These are phyloP conservation scores for Thymelicus sylvestris DNA, from an alignment of 2,888 invertebrate genomes.

Conservation along the genomic window DNA sequence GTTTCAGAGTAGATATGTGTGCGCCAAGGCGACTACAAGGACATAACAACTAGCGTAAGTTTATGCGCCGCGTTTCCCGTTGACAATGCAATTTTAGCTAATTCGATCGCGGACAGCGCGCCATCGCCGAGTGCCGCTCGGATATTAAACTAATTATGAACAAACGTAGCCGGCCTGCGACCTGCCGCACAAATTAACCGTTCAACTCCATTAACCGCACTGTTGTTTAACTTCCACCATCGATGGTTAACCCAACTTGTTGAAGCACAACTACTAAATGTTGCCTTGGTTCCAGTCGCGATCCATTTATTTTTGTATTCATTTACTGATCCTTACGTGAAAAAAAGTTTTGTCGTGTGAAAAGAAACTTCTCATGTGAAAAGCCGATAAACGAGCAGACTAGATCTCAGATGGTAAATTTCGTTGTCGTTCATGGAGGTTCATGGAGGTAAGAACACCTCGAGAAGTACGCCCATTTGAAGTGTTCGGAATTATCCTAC, in stretches of 20 bases:
- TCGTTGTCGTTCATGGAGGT: too few species aligned
- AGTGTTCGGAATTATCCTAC: too few species aligned
- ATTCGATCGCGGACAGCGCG: slow-evolving; percentile 62
- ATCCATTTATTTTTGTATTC: too few species aligned
- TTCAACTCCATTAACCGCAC: slow-evolving; percentile 64
- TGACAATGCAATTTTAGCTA: slow-evolving; percentile 80
- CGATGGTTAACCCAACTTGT: slow-evolving; percentile 37
- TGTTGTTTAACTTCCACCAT: slow-evolving; percentile 50
- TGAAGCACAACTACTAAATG: not conserved
- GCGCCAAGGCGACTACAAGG: not conserved
- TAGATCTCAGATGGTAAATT: too few species aligned
- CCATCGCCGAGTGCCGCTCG: slow-evolving; percentile 51
- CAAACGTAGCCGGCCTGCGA: slow-evolving; percentile 66
- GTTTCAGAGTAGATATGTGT: too few species aligned
- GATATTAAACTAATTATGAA: slow-evolving; percentile 78
- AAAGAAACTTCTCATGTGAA: too few species aligned
- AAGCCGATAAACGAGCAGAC: too few species aligned
- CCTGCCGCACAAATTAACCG: slow-evolving; percentile 64
- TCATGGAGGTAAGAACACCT: too few species aligned
- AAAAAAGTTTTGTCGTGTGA: too few species aligned
- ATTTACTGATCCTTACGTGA: too few species aligned
- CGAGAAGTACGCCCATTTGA: too few species aligned
- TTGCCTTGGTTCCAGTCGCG: not conserved
- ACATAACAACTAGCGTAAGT: slow-evolving; percentile 39
- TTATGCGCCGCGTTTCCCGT: slow-evolving; percentile 53